Conservation (phyloP, 2,888 invertebrate species). For the Drosophila colorata region DNA sequence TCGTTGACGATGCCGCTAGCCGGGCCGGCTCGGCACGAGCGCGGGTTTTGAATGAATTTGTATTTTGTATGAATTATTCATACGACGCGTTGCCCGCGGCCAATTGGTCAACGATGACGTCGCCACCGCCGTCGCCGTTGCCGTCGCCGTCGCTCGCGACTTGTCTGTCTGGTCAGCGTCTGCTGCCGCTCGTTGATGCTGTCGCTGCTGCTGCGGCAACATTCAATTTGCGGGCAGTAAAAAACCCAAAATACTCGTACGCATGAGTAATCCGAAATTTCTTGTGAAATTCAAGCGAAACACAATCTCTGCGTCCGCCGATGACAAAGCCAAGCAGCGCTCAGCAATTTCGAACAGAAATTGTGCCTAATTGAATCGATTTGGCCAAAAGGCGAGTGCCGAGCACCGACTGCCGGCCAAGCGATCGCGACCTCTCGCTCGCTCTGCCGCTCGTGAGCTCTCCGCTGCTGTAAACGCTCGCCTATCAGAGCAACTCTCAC, state of each 20-base stretch:
- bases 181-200: not conserved
- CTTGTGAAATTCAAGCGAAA: slow-evolving; percentile 79
- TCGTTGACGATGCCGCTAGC: slow-evolving; percentile 13
- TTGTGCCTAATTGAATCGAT: slow-evolving; percentile 50
- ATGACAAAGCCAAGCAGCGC: slow-evolving; percentile 58
- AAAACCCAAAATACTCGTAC: slow-evolving; percentile 62
- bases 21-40: slow-evolving; percentile 18
- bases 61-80: slow-evolving; percentile 65
- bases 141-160: slow-evolving; percentile 40
- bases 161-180: slow-evolving; percentile 54
- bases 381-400: slow-evolving; percentile 15
- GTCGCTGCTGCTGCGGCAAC: not conserved
- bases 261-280: slow-evolving; percentile 75
- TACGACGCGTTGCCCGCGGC: slow-evolving; percentile 62
- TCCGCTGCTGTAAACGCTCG: no score
- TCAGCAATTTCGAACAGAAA: slow-evolving; percentile 27
- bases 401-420: no score
- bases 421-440: not conserved
- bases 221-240: slow-evolving; percentile 4
- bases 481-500: slow-evolving; percentile 30
- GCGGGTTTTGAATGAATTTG: slow-evolving; percentile 59
- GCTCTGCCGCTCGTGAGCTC: not conserved
- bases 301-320: slow-evolving; percentile 20
- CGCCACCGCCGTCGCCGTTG: slow-evolving; percentile 38
- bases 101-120: slow-evolving; percentile 46